phyloP scores from a whole-genome alignment of 1,140 invertebrate genomes.

The Pachyrhynchus sulphureomaculatus region DNA sequence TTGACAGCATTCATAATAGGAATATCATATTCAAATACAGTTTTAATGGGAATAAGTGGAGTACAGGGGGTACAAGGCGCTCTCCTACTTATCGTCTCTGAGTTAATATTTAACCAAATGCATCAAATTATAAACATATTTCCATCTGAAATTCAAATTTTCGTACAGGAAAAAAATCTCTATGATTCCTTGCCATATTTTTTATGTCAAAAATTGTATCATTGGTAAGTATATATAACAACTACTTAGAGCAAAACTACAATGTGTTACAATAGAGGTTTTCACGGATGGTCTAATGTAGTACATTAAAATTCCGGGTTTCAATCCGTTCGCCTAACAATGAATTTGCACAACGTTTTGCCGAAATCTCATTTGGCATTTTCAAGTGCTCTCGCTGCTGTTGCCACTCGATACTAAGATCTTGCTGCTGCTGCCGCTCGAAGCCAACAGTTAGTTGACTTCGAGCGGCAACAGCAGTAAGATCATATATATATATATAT shows the following conservation, averaged over 20 bases:
- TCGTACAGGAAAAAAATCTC: slow-evolving; percentile 67
- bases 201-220: slow-evolving; percentile 69
- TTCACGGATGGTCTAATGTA: too few species aligned
- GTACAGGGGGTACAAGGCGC: slow-evolving; percentile 72
- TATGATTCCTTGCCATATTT: slow-evolving; percentile 69
- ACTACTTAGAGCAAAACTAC: slow-evolving; percentile 2
- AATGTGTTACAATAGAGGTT: background rate
- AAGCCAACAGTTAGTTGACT: too few species aligned
- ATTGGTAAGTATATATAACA: slow-evolving; percentile 60
- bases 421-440: too few species aligned
- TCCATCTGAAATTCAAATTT: slow-evolving; percentile 65
- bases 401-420: too few species aligned
- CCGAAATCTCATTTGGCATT: too few species aligned
- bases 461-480: too few species aligned
- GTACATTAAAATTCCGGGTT: too few species aligned
- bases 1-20: slow-evolving; percentile 64
- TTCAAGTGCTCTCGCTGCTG: too few species aligned
- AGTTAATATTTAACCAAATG: slow-evolving; percentile 70
- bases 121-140: slow-evolving; percentile 71
- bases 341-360: too few species aligned
- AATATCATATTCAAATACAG: slow-evolving; percentile 60
- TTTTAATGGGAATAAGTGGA: slow-evolving; percentile 58
- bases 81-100: slow-evolving; percentile 67
- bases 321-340: too few species aligned
- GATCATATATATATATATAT: too few species aligned